These are phyloP conservation scores for Oceanites oceanicus DNA, from an alignment of 2,113 vertebrate genomes.

Conservation along the genomic window DNA sequence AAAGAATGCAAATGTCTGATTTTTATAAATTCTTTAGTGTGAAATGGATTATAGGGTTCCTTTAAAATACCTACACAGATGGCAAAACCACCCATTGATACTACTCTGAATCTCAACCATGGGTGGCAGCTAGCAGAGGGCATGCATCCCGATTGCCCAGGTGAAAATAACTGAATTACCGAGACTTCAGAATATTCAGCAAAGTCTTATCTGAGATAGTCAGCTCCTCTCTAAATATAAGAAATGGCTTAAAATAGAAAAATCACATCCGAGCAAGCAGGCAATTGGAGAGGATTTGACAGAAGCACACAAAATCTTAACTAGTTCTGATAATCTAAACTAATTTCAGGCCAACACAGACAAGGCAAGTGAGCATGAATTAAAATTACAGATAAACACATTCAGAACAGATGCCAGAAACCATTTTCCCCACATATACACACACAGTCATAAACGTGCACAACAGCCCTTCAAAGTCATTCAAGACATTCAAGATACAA, in stretches of 20 bases:
- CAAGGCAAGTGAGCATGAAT: conserved; percentile 57
- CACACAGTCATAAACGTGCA: conserved; percentile 3
- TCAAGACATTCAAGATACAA: conserved; percentile 36
- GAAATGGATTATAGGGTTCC: neutral
- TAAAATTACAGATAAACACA: conserved; percentile 64
- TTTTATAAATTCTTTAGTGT: neutral
- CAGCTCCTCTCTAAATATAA: neutral
- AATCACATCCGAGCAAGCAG: neutral
- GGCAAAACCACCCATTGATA: neutral
- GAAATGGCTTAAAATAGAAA: neutral
- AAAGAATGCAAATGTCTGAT: neutral
- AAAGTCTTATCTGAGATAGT: neutral
- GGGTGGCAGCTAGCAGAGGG: neutral
- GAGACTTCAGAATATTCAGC: neutral
- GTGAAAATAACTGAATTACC: neutral
- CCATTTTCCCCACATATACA: neutral
- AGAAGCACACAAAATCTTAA: conserved; percentile 47
- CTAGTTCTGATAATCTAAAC: conserved; percentile 50
- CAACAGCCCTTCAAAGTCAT: conserved; percentile 40
- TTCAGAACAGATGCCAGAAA: conserved; percentile 63
- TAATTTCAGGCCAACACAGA: conserved; percentile 53
- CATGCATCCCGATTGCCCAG: neutral
- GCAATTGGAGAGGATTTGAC: conserved; percentile 27
- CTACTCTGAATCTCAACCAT: neutral
- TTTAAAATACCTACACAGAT: neutral